Conservation (phyloP, 1,140 invertebrate genomes). For the Orchestia grillus region DNA sequence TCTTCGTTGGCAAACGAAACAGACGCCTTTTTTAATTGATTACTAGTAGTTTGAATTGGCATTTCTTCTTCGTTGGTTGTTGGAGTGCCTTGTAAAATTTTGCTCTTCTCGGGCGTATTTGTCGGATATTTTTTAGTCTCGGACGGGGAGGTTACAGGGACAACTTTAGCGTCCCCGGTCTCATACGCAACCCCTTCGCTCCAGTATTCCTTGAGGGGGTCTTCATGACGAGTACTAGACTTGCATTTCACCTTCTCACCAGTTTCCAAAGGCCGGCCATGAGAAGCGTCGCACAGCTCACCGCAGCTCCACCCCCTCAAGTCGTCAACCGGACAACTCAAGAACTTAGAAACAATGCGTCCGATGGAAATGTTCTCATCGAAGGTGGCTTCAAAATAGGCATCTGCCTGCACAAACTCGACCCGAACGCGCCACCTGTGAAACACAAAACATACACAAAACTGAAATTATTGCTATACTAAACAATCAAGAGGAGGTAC, state of each 20-base stretch:
- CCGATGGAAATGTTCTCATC: slow-evolving; percentile 23
- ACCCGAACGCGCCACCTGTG: slow-evolving; percentile 35
- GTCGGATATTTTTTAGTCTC: not conserved
- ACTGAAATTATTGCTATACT: too few relatives aligned
- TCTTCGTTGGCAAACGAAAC: slow-evolving; percentile 5
- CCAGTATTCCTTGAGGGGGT: not conserved
- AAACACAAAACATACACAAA: not conserved
- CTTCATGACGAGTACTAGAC: not conserved
- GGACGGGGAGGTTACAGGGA: not conserved
- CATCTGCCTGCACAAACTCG: slow-evolving; percentile 2
- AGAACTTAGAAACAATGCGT: not conserved
- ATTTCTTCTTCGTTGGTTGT: not conserved
- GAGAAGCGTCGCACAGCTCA: not conserved
- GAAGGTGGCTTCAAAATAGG: slow-evolving; percentile 10
- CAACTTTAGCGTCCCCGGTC: not conserved
- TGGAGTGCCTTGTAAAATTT: not conserved
- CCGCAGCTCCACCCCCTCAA: not conserved
- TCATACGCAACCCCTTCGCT: not conserved
- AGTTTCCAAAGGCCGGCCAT: not conserved
- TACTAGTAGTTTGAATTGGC: not conserved
- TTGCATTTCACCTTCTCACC: not conserved
- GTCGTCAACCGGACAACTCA: not conserved
- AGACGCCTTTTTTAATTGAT: not conserved
- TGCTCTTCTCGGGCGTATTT: not conserved
- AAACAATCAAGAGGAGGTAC: too few relatives aligned